These are phyloP conservation scores for Antheraea yamamai DNA, from an alignment of 2,888 invertebrate species.

Conservation along the genomic window DNA sequence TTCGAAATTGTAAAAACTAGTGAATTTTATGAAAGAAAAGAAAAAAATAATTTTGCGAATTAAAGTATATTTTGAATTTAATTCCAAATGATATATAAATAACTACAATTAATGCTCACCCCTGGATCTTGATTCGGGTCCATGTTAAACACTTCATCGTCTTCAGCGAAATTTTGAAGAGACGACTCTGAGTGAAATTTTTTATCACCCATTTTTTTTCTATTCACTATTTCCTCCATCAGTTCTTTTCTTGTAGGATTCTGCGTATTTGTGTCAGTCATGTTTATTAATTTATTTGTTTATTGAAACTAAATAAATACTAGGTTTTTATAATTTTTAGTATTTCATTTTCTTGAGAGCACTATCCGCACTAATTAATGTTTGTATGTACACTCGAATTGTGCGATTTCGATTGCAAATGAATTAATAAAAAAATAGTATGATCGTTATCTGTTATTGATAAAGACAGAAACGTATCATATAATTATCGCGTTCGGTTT, in stretches of 20 bases:
- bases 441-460: conserved; percentile 59
- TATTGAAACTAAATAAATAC: conserved; percentile 12
- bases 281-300: conserved; percentile 34
- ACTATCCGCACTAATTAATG: conserved; percentile 22
- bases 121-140: conserved; percentile 56
- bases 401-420: conserved; percentile 67
- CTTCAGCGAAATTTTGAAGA: conserved; percentile 61
- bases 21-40: too few species aligned
- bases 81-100: not conserved
- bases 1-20: not conserved
- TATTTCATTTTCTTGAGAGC: conserved; percentile 19
- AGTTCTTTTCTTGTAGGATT: conserved; percentile 46
- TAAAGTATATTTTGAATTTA: not conserved
- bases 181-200: conserved; percentile 74
- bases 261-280: conserved; percentile 48
- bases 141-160: conserved; percentile 43
- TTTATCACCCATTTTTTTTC: conserved; percentile 64
- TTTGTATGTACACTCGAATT: conserved; percentile 40
- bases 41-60: too few species aligned
- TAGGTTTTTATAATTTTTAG: not conserved
- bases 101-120: conserved; percentile 44
- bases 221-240: conserved; percentile 60
- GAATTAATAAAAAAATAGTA: conserved; percentile 60
- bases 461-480: conserved; percentile 47
- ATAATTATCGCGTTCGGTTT: conserved; percentile 50